Evolutionary conservation across 1,140 invertebrate species (phyloP).

Genomic region (Andricus grossulariae): DNA sequence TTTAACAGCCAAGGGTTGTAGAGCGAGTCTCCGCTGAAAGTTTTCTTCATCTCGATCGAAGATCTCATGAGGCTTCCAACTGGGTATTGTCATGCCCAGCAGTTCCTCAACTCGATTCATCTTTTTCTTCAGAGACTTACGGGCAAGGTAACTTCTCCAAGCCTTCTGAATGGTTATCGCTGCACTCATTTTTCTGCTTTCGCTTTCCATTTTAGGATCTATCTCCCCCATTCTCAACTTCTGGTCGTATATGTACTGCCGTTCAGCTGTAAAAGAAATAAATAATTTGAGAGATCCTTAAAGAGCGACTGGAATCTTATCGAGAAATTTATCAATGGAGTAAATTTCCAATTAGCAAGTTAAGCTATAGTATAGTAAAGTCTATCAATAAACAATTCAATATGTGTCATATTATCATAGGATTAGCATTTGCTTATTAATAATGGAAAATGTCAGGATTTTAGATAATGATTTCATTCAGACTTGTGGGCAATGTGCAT

Average conservation of each 20-base stretch:
- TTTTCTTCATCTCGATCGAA: slow-evolving; percentile 74
- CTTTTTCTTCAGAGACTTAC: slow-evolving; percentile 61
- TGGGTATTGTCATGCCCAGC: slow-evolving; percentile 69
- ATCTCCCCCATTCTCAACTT: slow-evolving; percentile 42
- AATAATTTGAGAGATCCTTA: slow-evolving; percentile 33
- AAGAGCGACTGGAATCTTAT: slow-evolving; percentile 4
- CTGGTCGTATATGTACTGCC: slow-evolving; percentile 44
- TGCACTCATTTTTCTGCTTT: slow-evolving; percentile 51
- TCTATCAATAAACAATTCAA: neutral
- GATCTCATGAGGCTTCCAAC: slow-evolving; percentile 67
- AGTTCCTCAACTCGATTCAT: slow-evolving; percentile 67
- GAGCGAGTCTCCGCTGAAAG: slow-evolving; percentile 74
- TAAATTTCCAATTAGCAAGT: neutral
- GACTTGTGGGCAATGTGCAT: slow-evolving; percentile 4
- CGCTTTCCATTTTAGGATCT: slow-evolving; percentile 45
- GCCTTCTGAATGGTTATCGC: slow-evolving; percentile 73
- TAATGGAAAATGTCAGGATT: neutral
- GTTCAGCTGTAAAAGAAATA: slow-evolving; percentile 38
- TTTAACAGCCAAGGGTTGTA: slow-evolving; percentile 74
- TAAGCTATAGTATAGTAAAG: neutral
- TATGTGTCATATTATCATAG: neutral
- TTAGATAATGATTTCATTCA: slow-evolving; percentile 5
- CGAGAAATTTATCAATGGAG: slow-evolving; percentile 5
- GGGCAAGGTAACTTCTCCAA: slow-evolving; percentile 71
- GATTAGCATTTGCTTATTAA: slow-evolving; percentile 1